phyloP scores from a whole-genome alignment of 2,888 invertebrate species.

The Cheilosia scutellata region DNA sequence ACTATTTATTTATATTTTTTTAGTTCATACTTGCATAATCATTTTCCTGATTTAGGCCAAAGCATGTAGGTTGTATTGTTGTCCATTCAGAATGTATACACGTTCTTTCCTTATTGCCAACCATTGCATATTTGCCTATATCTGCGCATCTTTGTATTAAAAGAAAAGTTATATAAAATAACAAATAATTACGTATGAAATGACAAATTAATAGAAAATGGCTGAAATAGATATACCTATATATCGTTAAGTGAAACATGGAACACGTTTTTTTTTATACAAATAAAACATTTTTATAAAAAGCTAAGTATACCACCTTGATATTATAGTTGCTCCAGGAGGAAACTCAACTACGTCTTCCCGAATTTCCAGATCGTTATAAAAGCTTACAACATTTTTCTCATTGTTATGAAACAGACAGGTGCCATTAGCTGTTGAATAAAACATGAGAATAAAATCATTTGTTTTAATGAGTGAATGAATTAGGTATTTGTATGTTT shows the following conservation, averaged over 20 bases:
- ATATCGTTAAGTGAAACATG: background rate
- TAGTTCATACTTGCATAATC: conserved; percentile 91
- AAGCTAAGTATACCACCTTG: conserved; percentile 84
- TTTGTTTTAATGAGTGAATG: conserved; percentile 50
- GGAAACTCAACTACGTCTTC: conserved; percentile 92
- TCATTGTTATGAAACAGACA: conserved; percentile 92
- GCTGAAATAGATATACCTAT: too few relatives aligned
- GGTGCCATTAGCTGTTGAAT: conserved; percentile 87
- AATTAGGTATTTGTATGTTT: conserved; percentile 48
- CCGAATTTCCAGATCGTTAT: conserved; percentile 90
- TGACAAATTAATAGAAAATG: background rate
- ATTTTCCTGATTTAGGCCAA: conserved; percentile 93
- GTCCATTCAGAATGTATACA: conserved; percentile 93
- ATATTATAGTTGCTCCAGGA: conserved; percentile 88
- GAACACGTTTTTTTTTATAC: background rate
- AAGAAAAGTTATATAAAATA: conserved; percentile 13
- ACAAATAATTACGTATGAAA: background rate
- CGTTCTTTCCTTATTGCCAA: conserved; percentile 89
- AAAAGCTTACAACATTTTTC: conserved; percentile 91
- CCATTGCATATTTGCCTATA: conserved; percentile 93
- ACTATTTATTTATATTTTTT: background rate
- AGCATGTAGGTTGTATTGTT: conserved; percentile 90
- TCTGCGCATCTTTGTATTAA: conserved; percentile 88
- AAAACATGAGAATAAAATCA: conserved; percentile 3
- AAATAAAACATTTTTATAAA: background rate